Base-by-base conservation (phyloP, 2,113 vertebrate genomes). In the Ahaetulla prasina region DNA sequence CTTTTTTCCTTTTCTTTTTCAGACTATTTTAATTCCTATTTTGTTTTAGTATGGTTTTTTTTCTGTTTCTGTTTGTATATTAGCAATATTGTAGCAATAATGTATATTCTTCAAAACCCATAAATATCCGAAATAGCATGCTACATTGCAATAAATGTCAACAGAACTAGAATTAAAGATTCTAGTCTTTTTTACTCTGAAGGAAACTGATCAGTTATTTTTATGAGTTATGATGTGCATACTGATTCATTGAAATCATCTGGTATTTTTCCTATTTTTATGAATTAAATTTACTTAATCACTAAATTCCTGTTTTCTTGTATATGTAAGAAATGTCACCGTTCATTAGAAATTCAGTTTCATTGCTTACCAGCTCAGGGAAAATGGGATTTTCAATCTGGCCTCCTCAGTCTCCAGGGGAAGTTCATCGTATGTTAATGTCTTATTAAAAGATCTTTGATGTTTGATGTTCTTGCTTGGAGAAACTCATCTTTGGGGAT, bases 361-460 rank as follows among this genome's bases (percentile, higher is more conserved):
- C 45, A 50, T 57, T 94, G 90, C 50, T 94, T 92, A 94, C 94
- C 93, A 95, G 74, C 88, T 80, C 88, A 85, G 57, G 91, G 90
- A 95, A 95, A 93, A 10, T 35, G 74, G 93, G 92, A 94, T n/a
- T 92, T 95, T 88, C 89, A 94, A 89, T 74, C 68, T 93, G 93
- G 57, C 91, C 93, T 84, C 50, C 94, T 53, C 92, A 90, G 92
- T 94, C 92, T 95, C 68, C 43, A 60, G 49, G 47, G 89, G 95
- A 53, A 90, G 30, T 23, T 43, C 55, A 91, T 95, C 92, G 60
- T 87, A 89, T 88, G 87, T 88, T 90, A 35, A n/a, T 90, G 85
- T 95, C 95, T 94, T 95, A 93, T 92, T 94, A 91, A 74, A 94
- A 94, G 12, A 60, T 93, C 89, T 95, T 95, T 95, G 63, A 95